Percentiles rank a stretch among this genome's conserved stretches.
These are phyloP conservation scores for Campoplex nolae DNA, from an alignment of 2,888 invertebrate genomes.

Conservation along the genomic window DNA sequence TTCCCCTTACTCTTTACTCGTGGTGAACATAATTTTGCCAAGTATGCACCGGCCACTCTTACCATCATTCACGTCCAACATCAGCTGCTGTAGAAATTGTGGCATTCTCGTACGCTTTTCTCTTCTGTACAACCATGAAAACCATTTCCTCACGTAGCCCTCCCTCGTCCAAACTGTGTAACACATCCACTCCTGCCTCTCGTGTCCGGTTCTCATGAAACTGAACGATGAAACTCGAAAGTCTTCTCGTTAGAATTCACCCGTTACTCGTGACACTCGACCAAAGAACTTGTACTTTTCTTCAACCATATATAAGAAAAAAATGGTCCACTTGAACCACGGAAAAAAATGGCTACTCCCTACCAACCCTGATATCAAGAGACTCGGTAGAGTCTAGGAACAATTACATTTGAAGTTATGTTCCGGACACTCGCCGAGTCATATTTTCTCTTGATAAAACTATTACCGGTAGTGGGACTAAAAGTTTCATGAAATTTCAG, in stretches of 20 bases:
- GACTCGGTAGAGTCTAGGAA: no score
- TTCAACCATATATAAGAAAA: not conserved
- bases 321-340: not conserved
- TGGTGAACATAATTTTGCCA: conserved; percentile 62
- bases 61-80: conserved; percentile 59
- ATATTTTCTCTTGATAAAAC: no score
- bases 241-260: conserved; percentile 22
- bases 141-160: conserved; percentile 55
- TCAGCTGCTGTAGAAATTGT: conserved; percentile 50
- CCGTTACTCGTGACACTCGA: conserved; percentile 11
- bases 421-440: no score
- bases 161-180: not conserved
- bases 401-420: no score
- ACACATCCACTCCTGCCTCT: not conserved
- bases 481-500: no score
- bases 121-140: conserved; percentile 14
- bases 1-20: conserved; percentile 31
- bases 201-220: conserved; percentile 31
- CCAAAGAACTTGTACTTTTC: conserved; percentile 12
- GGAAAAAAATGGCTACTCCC: not conserved
- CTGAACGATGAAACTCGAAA: conserved; percentile 27
- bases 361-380: not conserved
- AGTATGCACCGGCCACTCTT: conserved; percentile 58
- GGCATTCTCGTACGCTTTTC: conserved; percentile 46
- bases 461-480: no score